Evolutionary conservation across 2,113 vertebrate species (phyloP).

Genomic region (Columba janthina): DNA sequence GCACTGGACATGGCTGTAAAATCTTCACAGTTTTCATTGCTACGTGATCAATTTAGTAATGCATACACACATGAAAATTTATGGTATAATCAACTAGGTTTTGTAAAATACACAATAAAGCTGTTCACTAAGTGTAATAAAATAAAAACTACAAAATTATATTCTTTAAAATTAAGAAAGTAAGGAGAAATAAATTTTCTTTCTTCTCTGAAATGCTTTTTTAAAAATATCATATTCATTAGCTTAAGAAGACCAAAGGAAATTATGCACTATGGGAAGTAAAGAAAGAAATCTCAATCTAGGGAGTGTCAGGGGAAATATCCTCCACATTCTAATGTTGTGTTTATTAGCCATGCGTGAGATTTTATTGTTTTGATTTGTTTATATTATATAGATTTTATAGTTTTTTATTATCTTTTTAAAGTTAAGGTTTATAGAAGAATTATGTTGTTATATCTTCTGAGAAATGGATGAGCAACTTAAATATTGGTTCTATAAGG

Average conservation of each 20-base stretch:
- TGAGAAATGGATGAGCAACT: background rate
- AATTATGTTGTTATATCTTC: background rate
- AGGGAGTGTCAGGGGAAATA: background rate
- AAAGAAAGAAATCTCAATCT: background rate
- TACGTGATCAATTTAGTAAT: background rate
- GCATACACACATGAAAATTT: background rate
- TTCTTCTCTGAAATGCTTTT: background rate
- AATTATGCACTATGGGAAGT: background rate
- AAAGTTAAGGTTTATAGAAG: background rate
- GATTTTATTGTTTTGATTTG: background rate
- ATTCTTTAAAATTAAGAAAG: background rate
- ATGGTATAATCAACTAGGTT: background rate
- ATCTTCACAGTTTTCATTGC: background rate
- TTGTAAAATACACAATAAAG: background rate
- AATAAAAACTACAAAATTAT: background rate
- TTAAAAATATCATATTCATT: background rate
- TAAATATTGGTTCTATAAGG: background rate
- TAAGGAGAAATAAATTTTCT: background rate
- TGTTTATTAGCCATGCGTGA: background rate
- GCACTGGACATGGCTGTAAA: background rate
- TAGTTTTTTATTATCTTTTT: background rate
- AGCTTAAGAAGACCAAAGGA: background rate
- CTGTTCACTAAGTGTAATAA: background rate
- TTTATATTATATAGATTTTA: background rate
- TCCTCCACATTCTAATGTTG: background rate